Conservation (phyloP, 2,797 vertebrate genomes). For the Melopsittacus undulatus region DNA sequence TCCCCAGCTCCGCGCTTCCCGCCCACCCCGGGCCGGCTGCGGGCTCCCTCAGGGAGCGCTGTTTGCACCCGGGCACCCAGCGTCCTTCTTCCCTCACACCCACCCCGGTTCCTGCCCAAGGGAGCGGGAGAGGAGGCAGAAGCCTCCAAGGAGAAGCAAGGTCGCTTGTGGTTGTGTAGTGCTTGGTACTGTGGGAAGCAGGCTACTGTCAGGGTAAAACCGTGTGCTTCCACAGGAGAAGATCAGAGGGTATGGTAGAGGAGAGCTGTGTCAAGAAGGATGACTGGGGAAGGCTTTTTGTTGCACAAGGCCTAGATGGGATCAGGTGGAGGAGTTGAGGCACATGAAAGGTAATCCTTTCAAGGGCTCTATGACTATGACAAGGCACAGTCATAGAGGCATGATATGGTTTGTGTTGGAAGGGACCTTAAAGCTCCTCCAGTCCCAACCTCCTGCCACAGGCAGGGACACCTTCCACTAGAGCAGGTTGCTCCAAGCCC, state of each 20-base stretch:
- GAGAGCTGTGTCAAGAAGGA: accelerated
- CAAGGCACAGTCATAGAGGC: neutral
- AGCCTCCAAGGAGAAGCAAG: accelerated
- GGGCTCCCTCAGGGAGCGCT: too few species aligned
- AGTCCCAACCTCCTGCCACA: neutral
- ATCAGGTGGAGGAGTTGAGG: neutral
- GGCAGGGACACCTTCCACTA: neutral
- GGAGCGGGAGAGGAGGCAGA: neutral
- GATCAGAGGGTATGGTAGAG: neutral
- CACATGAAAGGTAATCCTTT: accelerated
- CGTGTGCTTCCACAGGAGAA: neutral
- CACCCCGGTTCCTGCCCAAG: accelerated
- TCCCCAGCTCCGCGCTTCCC: neutral
- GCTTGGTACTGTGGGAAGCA: neutral
- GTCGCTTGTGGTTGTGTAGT: neutral
- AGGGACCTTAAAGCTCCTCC: neutral
- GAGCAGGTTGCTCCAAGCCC: neutral
- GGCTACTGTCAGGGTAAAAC: accelerated
- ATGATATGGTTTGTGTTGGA: neutral
- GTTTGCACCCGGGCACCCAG: accelerated
- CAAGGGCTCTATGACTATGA: too few species aligned
- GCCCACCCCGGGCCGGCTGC: neutral
- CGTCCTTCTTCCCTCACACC: accelerated
- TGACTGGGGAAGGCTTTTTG: neutral
- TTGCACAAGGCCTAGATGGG: accelerated